Conservation (phyloP, 1,140 invertebrate species). For the Pomacea maculata region DNA sequence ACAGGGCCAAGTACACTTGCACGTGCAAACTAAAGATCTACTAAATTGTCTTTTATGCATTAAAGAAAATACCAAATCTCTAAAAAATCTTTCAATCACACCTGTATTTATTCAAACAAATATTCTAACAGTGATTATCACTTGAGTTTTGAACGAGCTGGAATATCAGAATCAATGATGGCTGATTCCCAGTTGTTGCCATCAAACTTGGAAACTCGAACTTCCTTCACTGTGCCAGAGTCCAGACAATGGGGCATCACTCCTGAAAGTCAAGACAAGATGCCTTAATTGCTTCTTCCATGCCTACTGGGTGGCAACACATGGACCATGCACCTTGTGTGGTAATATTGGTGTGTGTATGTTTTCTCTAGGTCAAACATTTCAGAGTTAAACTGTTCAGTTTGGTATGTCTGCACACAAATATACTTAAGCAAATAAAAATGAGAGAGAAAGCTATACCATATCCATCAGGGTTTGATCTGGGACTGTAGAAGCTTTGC, state of each 20-base stretch:
- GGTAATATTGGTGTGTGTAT: neutral
- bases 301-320: neutral
- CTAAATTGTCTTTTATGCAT: no score
- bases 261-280: conserved; percentile 46
- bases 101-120: no score
- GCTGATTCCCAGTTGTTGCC: conserved; percentile 68
- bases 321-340: neutral
- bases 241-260: conserved; percentile 68
- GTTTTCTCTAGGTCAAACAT: neutral
- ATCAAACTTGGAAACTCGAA: conserved; percentile 64
- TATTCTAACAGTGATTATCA: no score
- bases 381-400: neutral
- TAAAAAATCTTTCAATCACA: no score
- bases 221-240: conserved; percentile 60
- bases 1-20: no score
- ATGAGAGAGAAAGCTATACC: conserved; percentile 52
- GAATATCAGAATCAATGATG: conserved; percentile 2
- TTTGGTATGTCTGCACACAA: neutral
- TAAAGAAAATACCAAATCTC: no score
- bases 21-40: no score
- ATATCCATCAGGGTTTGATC: conserved; percentile 69
- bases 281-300: neutral
- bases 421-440: neutral
- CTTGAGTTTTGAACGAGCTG: neutral
- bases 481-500: conserved; percentile 69